These are phyloP conservation scores for Cossypha caffra DNA, from an alignment of 2,797 vertebrate species.

Conservation along the genomic window DNA sequence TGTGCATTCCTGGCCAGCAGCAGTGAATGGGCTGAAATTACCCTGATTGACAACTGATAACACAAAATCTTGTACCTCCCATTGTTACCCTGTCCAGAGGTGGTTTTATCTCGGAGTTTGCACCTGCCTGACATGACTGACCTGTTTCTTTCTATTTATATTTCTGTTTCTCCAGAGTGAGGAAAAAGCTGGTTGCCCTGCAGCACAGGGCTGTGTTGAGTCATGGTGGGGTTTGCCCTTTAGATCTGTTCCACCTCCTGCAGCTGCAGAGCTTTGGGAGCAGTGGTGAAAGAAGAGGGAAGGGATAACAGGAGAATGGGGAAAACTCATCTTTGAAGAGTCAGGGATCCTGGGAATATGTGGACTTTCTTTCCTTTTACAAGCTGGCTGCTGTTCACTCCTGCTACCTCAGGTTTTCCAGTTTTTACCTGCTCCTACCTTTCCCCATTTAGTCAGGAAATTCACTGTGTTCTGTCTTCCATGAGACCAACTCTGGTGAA, in stretches of 20 bases:
- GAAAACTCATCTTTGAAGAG: accelerated
- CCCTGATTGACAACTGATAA: neutral
- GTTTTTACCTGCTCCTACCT: neutral
- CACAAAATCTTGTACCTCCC: no score
- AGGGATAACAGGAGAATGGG: neutral
- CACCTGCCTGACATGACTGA: neutral
- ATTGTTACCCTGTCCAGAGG: neutral
- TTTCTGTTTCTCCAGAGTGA: neutral
- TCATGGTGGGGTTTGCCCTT: accelerated
- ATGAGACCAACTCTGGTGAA: neutral
- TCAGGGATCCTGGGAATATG: neutral
- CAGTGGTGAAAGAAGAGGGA: neutral
- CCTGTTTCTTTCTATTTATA: neutral
- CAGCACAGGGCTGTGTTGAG: neutral
- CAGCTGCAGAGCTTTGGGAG: neutral
- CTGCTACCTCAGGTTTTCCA: neutral
- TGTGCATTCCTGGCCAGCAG: neutral
- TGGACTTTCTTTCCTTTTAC: neutral
- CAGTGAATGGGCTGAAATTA: neutral
- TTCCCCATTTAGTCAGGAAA: neutral
- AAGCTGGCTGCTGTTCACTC: neutral
- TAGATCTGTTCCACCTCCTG: accelerated
- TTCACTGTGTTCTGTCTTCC: neutral
- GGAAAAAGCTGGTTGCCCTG: neutral
- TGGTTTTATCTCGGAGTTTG: neutral